Evolutionary conservation across 1,140 invertebrate species (phyloP).

Genomic region (Contarinia nasturtii): DNA sequence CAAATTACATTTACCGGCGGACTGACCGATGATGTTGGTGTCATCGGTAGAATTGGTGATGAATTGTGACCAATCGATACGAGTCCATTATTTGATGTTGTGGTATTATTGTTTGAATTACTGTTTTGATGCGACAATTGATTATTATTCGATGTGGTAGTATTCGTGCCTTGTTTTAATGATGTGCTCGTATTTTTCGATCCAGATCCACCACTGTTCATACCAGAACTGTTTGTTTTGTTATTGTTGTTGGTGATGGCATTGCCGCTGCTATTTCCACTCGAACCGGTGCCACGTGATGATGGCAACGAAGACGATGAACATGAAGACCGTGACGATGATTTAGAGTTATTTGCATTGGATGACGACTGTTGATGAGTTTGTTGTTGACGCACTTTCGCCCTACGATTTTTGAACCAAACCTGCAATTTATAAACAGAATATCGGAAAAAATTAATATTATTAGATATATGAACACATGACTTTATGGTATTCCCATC

Average conservation of each 20-base stretch:
- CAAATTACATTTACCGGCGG: constrained; percentile 38
- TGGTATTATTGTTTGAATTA: no score
- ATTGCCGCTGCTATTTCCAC: no score
- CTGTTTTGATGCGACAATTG: no score
- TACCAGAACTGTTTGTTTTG: background rate
- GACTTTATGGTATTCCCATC: no score
- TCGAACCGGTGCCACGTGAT: no score
- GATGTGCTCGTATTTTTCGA: no score
- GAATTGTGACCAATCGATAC: constrained; percentile 18
- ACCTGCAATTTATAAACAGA: constrained; percentile 38
- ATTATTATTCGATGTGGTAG: no score
- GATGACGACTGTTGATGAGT: constrained; percentile 28
- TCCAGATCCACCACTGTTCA: background rate
- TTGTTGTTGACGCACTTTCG: constrained; percentile 73
- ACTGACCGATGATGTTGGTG: constrained; percentile 37
- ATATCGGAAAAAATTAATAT: background rate
- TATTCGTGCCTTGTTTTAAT: no score
- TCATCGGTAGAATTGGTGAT: constrained; percentile 32
- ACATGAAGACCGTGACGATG: background rate
- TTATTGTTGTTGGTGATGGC: background rate
- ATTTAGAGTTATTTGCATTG: background rate
- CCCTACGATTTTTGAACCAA: constrained; percentile 92
- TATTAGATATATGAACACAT: background rate
- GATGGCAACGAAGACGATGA: no score
- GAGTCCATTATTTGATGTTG: no score